Percentiles rank a stretch among this genome's conserved stretches.
Evolutionary conservation across 2,888 invertebrate species (phyloP).

Genomic region (Mechanitis mazaeus): DNA sequence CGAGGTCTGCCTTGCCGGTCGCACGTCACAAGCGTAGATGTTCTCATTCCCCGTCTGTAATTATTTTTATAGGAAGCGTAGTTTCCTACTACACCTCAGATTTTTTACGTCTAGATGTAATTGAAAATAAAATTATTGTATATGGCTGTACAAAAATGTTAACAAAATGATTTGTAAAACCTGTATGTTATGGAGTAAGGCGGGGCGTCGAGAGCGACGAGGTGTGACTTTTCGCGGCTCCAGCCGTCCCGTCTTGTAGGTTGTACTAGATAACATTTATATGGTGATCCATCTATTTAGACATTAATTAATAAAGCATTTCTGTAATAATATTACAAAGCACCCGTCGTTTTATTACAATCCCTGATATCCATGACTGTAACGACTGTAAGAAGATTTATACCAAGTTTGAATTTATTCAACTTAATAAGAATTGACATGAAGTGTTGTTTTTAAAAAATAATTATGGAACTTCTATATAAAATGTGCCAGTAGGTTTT

Average conservation of each 20-base stretch:
- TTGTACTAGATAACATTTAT: conserved; percentile 76
- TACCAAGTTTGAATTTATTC: no score
- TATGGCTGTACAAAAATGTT: conserved; percentile 77
- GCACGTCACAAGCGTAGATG: conserved; percentile 73
- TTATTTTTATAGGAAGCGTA: conserved; percentile 75
- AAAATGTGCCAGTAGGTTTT: no score
- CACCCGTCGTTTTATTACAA: conserved; percentile 55
- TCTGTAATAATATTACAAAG: conserved; percentile 80
- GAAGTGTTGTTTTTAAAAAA: no score
- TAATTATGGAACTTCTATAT: no score
- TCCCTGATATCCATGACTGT: no score
- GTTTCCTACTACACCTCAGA: conserved; percentile 75
- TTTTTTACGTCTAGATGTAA: conserved; percentile 77
- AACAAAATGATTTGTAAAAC: conserved; percentile 75
- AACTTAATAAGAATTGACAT: no score
- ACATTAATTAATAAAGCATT: conserved; percentile 82
- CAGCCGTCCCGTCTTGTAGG: conserved; percentile 65
- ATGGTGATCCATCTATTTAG: conserved; percentile 80
- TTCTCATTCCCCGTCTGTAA: conserved; percentile 75
- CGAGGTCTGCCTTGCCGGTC: conserved; percentile 73
- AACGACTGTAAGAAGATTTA: no score
- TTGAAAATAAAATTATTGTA: conserved; percentile 78
- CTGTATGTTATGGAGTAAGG: conserved; percentile 71
- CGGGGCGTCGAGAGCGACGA: conserved; percentile 59
- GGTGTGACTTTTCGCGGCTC: conserved; percentile 51